These are phyloP conservation scores for Listronotus bonariensis DNA, from an alignment of 1,140 invertebrate genomes.

Conservation along the genomic window DNA sequence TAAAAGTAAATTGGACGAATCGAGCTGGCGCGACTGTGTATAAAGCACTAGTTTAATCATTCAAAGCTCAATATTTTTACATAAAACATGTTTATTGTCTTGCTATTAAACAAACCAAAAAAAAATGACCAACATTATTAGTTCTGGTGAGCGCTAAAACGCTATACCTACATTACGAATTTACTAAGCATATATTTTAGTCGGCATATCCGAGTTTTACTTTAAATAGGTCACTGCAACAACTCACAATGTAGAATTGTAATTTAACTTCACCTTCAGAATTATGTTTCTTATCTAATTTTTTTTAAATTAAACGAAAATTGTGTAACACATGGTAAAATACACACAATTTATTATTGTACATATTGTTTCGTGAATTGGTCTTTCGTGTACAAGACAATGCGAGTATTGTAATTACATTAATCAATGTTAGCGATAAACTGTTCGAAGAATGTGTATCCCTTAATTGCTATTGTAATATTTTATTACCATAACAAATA, in stretches of 20 bases:
- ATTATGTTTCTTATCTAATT: conserved; percentile 20
- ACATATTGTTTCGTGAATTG: conserved; percentile 12
- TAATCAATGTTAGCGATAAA: neutral
- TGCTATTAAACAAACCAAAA: too few relatives aligned
- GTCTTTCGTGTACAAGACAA: conserved; percentile 1
- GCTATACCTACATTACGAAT: too few relatives aligned
- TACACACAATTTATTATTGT: conserved; percentile 10
- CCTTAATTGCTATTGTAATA: neutral
- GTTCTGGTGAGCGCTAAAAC: too few relatives aligned
- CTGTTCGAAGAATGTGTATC: neutral
- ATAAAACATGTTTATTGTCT: too few relatives aligned
- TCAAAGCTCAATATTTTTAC: too few relatives aligned
- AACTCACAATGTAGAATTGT: conserved; percentile 9
- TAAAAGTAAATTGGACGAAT: too few relatives aligned
- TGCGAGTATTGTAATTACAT: conserved; percentile 1
- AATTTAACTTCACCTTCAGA: conserved; percentile 12
- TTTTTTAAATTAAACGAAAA: conserved; percentile 9
- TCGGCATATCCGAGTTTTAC: neutral
- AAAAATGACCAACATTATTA: too few relatives aligned
- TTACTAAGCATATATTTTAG: too few relatives aligned
- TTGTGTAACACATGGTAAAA: conserved; percentile 14
- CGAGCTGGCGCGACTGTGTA: too few relatives aligned
- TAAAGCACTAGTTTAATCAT: too few relatives aligned
- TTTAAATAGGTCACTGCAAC: conserved; percentile 12
- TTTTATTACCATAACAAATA: too few relatives aligned